Conservation (phyloP, 2,888 invertebrate genomes). For the Luperina testacea region DNA sequence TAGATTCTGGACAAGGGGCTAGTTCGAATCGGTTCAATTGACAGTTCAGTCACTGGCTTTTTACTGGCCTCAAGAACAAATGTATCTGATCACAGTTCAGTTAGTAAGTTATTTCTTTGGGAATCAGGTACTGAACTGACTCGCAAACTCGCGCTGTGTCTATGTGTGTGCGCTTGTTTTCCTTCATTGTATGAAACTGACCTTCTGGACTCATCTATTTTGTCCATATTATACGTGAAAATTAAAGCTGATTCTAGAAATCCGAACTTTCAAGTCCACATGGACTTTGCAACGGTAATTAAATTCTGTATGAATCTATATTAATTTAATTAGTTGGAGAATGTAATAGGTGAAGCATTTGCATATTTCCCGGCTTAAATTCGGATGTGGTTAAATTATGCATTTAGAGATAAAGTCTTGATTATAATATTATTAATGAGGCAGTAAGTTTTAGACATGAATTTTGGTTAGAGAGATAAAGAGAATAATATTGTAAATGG, state of each 20-base stretch:
- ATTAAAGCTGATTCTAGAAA: slow-evolving; percentile 47
- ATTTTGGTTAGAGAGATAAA: background rate
- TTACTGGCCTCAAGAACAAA: background rate
- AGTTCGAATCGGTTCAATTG: background rate
- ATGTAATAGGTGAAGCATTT: slow-evolving; percentile 32
- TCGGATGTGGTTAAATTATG: slow-evolving; percentile 41
- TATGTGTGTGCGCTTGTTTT: background rate
- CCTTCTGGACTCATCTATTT: slow-evolving; percentile 6
- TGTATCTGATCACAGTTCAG: background rate
- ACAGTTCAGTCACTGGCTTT: background rate
- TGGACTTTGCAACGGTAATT: slow-evolving; percentile 43
- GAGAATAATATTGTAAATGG: background rate
- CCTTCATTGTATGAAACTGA: background rate
- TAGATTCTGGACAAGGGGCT: fast-evolving
- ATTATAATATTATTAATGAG: slow-evolving; percentile 20
- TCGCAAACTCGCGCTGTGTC: background rate
- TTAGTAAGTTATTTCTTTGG: background rate
- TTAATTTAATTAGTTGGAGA: slow-evolving; percentile 42
- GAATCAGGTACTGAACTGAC: background rate
- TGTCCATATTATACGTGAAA: slow-evolving; percentile 39
- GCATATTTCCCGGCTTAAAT: slow-evolving; percentile 50
- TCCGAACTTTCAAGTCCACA: slow-evolving; percentile 34
- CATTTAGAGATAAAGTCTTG: slow-evolving; percentile 32
- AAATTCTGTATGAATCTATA: slow-evolving; percentile 52
- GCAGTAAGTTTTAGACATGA: background rate